These are phyloP conservation scores for Augiades crinisus DNA, from an alignment of 2,888 invertebrate species.

Conservation along the genomic window DNA sequence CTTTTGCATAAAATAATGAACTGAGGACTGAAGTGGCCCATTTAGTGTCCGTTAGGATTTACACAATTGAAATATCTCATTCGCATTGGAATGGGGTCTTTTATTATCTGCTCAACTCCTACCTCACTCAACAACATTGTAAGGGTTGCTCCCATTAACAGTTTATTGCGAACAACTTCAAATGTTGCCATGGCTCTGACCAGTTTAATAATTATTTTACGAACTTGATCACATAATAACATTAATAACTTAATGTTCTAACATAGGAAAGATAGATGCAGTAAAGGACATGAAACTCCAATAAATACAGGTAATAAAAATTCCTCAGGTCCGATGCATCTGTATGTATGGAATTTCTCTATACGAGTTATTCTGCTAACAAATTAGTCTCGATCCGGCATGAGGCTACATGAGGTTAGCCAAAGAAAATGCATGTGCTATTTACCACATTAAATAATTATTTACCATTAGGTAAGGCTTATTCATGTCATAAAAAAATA, in stretches of 20 bases:
- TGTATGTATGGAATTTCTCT: conserved; percentile 18
- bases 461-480: too few relatives aligned
- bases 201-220: conserved; percentile 6
- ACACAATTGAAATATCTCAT: background rate
- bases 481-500: too few relatives aligned
- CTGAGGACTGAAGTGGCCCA: conserved; percentile 15
- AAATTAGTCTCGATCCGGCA: background rate
- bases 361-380: conserved; percentile 7
- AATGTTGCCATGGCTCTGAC: conserved; percentile 1
- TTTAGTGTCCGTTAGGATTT: conserved; percentile 8
- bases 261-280: conserved; percentile 6
- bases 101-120: background rate
- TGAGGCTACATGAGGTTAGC: background rate
- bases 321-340: conserved; percentile 16
- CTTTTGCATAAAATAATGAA: conserved; percentile 68
- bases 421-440: too few relatives aligned
- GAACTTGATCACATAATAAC: conserved; percentile 11
- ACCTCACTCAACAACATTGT: conserved; percentile 28
- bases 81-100: too few relatives aligned
- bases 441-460: too few relatives aligned
- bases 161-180: conserved; percentile 15
- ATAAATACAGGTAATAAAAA: conserved; percentile 19
- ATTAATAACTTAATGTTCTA: conserved; percentile 14
- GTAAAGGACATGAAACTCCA: conserved; percentile 12
- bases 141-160: conserved; percentile 33